Evolutionary conservation across 37 sponge, comb jelly and placozoan genomes (phyloP).

Genomic region (Beroe ovata): DNA sequence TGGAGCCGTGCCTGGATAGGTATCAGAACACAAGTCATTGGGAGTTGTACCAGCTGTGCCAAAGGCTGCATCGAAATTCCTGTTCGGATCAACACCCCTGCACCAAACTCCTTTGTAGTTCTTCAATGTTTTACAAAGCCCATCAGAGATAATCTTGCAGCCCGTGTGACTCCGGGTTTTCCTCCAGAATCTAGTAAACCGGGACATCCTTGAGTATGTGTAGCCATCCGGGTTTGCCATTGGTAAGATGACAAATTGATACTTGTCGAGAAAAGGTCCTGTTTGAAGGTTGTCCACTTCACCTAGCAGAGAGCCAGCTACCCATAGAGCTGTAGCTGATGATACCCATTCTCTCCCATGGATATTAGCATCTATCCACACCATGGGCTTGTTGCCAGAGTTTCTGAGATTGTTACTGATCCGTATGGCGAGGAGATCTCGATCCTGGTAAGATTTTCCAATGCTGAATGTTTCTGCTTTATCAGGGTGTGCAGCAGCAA

Average conservation of each 20-base stretch:
- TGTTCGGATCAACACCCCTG: constrained; percentile 41
- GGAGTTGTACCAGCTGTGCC: background rate
- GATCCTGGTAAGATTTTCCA: constrained; percentile 20
- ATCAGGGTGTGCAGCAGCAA: constrained; percentile 5
- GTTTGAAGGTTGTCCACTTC: constrained; percentile 22
- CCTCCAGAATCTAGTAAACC: constrained; percentile 12
- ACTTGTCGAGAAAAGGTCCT: background rate
- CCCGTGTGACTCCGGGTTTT: constrained; percentile 17
- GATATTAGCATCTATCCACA: constrained; percentile 52
- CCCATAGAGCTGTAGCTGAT: constrained; percentile 13
- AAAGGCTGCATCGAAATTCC: constrained; percentile 36
- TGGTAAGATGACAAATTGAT: constrained; percentile 61
- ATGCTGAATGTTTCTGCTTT: constrained; percentile 59
- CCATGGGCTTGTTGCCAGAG: constrained; percentile 26
- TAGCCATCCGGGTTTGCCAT: constrained; percentile 62
- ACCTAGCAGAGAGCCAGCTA: background rate
- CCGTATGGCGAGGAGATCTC: constrained; percentile 32
- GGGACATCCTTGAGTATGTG: background rate
- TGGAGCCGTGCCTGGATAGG: background rate
- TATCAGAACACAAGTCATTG: constrained; percentile 7
- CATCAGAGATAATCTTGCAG: background rate
- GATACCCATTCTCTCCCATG: constrained; percentile 61
- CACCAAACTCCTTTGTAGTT: background rate
- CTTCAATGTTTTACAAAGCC: background rate
- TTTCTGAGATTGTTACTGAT: constrained; percentile 32